Evolutionary conservation across 2,797 vertebrate species (phyloP).

Genomic region (Gouania willdenowi): DNA sequence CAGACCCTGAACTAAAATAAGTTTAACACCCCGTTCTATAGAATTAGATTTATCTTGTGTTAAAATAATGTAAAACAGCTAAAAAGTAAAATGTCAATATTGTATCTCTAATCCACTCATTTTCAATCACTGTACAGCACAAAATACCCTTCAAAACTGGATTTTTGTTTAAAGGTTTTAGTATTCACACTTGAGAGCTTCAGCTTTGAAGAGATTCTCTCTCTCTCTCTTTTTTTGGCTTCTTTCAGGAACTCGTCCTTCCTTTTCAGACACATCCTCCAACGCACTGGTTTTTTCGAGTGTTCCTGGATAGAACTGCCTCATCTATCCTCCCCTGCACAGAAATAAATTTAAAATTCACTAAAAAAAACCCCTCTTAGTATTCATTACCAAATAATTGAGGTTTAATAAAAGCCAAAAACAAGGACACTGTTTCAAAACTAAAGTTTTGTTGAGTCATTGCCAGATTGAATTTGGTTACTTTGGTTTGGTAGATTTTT

Average conservation of each 20-base stretch:
- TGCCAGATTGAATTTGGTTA: too few species aligned
- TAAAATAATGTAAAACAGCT: too few species aligned
- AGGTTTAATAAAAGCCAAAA: not conserved
- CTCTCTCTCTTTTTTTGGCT: too few species aligned
- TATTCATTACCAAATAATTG: slow-evolving; percentile 4
- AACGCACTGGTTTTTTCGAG: slow-evolving; percentile 30
- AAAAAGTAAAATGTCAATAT: too few species aligned
- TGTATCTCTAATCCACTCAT: too few species aligned
- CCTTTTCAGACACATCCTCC: slow-evolving; percentile 54
- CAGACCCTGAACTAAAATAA: too few species aligned
- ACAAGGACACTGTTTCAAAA: not conserved
- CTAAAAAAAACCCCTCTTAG: slow-evolving; percentile 7
- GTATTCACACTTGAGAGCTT: slow-evolving; percentile 60
- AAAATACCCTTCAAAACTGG: slow-evolving; percentile 1
- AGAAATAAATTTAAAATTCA: slow-evolving; percentile 30
- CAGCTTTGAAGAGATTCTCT: slow-evolving; percentile 43
- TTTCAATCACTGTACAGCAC: not conserved
- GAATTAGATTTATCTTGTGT: too few species aligned
- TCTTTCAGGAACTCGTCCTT: slow-evolving; percentile 55
- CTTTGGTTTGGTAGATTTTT: too few species aligned
- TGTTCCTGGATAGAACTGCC: slow-evolving; percentile 51
- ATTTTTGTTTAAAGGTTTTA: slow-evolving; percentile 28
- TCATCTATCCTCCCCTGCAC: slow-evolving; percentile 33
- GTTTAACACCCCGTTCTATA: too few species aligned
- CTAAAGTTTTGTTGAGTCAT: not conserved